These are phyloP conservation scores for Ursus arctos DNA, from an alignment of 2,113 vertebrate genomes.

Conservation along the genomic window DNA sequence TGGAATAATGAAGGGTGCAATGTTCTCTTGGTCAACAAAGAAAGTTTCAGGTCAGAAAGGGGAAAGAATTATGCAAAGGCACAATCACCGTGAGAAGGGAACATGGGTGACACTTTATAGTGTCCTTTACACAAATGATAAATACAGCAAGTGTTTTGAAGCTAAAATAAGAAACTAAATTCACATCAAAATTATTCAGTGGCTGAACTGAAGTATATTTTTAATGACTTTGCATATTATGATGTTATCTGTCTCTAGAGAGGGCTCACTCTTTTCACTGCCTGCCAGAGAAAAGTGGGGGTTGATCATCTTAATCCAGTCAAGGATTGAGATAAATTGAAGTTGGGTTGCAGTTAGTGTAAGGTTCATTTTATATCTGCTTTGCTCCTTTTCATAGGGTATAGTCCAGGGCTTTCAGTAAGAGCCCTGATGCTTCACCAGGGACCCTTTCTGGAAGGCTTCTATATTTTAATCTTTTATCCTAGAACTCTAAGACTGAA, in stretches of 20 bases:
- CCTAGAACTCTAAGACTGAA: background rate
- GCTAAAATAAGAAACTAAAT: background rate
- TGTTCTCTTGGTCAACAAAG: background rate
- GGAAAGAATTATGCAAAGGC: background rate
- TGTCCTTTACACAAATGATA: background rate
- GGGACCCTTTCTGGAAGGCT: background rate
- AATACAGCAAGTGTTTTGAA: background rate
- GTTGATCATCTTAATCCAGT: background rate
- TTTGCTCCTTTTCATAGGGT: background rate
- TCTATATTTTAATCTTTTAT: conserved; percentile 24
- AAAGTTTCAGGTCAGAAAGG: background rate
- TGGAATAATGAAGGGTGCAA: background rate
- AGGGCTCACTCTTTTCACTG: background rate
- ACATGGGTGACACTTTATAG: background rate
- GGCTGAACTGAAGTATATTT: background rate
- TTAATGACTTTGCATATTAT: background rate
- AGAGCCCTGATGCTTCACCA: background rate
- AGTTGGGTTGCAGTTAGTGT: background rate
- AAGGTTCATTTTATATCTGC: background rate
- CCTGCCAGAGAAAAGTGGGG: background rate
- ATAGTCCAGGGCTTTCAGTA: background rate
- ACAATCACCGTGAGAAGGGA: background rate
- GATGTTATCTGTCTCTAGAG: background rate
- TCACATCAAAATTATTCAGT: background rate
- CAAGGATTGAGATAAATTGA: background rate